These are phyloP conservation scores for Anableps anableps DNA, from an alignment of 2,797 vertebrate genomes.

Conservation along the genomic window DNA sequence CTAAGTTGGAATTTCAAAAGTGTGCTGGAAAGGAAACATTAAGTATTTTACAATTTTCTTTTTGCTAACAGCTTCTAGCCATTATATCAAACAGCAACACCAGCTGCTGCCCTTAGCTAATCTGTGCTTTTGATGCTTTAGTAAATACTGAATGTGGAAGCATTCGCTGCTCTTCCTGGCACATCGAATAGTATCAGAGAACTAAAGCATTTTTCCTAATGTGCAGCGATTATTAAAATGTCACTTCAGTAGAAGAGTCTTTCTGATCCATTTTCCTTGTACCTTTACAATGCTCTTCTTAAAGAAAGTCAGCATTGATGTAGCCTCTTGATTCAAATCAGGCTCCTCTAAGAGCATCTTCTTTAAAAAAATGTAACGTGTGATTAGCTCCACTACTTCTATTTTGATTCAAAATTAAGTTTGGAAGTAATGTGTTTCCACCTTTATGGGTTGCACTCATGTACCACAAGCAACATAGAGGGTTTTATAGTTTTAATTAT, in stretches of 20 bases:
- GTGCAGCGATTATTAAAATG: slow-evolving; percentile 63
- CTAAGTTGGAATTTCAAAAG: slow-evolving; percentile 21
- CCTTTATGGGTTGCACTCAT: slow-evolving; percentile 40
- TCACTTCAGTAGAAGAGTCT: slow-evolving; percentile 38
- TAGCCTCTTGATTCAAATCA: slow-evolving; percentile 54
- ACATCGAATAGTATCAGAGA: slow-evolving; percentile 43
- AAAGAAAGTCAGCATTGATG: slow-evolving; percentile 46
- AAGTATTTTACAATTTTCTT: slow-evolving; percentile 21
- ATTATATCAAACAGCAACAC: slow-evolving; percentile 40
- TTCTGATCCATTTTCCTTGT: slow-evolving; percentile 45
- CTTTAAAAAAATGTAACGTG: slow-evolving; percentile 37
- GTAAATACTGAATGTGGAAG: slow-evolving; percentile 48
- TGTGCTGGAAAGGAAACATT: slow-evolving; percentile 4
- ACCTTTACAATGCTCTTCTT: slow-evolving; percentile 30
- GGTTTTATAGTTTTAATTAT: neutral
- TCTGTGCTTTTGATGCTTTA: slow-evolving; percentile 51
- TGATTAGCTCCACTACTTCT: slow-evolving; percentile 50
- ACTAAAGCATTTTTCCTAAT: slow-evolving; percentile 26
- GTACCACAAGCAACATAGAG: slow-evolving; percentile 19
- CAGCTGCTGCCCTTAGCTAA: slow-evolving; percentile 62
- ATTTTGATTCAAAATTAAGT: slow-evolving; percentile 55
- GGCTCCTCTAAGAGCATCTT: slow-evolving; percentile 42
- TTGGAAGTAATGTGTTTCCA: neutral
- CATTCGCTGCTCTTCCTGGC: slow-evolving; percentile 67
- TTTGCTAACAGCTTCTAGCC: slow-evolving; percentile 37